Evolutionary conservation across 2,797 vertebrate species (phyloP).

Genomic region (Enteromius viviparus): DNA sequence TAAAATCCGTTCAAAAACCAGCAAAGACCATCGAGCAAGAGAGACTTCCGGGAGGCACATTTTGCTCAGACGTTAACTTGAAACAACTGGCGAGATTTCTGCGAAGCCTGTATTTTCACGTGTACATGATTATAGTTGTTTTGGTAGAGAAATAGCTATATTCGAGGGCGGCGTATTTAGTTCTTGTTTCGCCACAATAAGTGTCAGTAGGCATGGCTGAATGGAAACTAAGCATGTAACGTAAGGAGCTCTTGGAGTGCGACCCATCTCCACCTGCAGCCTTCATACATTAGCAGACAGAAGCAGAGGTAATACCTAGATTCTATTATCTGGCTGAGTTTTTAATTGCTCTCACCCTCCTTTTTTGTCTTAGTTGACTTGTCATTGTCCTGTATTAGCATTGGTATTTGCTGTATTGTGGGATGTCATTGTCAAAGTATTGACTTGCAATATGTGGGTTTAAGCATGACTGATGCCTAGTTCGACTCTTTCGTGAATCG

Average conservation of each 20-base stretch:
- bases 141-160: neutral
- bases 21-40: neutral
- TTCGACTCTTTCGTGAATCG: neutral
- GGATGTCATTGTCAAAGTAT: neutral
- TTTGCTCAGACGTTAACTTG: neutral
- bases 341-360: neutral
- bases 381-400: neutral
- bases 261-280: neutral
- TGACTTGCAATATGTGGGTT: constrained; percentile 7
- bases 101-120: neutral
- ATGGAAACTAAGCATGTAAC: constrained; percentile 18
- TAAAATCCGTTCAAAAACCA: neutral
- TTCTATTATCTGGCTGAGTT: neutral
- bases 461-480: neutral
- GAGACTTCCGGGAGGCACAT: constrained; percentile 41
- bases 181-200: neutral
- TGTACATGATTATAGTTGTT: neutral
- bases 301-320: constrained; percentile 27
- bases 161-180: neutral
- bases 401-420: neutral
- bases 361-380: neutral
- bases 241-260: constrained; percentile 7
- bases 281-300: neutral
- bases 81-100: neutral
- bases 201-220: neutral